Percentiles rank a stretch among this genome's conserved stretches.
Conservation (phyloP, 1,140 invertebrate genomes). For the Patella vulgata region DNA sequence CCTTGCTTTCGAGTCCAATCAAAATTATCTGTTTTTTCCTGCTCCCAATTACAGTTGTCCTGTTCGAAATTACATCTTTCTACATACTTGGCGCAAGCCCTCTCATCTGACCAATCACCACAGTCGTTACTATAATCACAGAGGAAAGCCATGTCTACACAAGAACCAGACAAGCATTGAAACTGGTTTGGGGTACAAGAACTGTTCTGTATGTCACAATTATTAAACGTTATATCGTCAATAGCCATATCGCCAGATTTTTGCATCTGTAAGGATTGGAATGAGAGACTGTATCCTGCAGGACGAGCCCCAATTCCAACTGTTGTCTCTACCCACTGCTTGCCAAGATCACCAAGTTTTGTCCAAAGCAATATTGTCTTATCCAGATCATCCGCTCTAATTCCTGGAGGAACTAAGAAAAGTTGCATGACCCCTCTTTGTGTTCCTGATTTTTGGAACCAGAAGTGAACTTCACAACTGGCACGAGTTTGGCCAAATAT, state of each 20-base stretch:
- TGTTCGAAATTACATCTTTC: slow-evolving; percentile 56
- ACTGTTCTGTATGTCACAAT: slow-evolving; percentile 42
- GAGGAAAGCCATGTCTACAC: slow-evolving; percentile 37
- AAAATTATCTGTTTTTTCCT: slow-evolving; percentile 54
- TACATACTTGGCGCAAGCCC: slow-evolving; percentile 38
- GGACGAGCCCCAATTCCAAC: slow-evolving; percentile 33
- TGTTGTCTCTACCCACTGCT: slow-evolving; percentile 49
- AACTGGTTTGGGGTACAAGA: slow-evolving; percentile 45
- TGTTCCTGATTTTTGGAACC: slow-evolving; percentile 35
- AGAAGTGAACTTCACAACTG: slow-evolving; percentile 37
- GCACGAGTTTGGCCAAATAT: slow-evolving; percentile 19
- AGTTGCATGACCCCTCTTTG: slow-evolving; percentile 30
- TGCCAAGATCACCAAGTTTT: slow-evolving; percentile 36
- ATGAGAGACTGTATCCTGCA: slow-evolving; percentile 40
- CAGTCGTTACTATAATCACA: slow-evolving; percentile 60
- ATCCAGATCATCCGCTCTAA: slow-evolving; percentile 23
- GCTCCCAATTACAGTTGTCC: slow-evolving; percentile 53
- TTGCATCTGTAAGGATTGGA: slow-evolving; percentile 40
- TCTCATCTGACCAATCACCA: slow-evolving; percentile 54
- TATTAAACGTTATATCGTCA: slow-evolving; percentile 57
- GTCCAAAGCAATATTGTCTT: slow-evolving; percentile 37
- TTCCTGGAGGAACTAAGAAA: slow-evolving; percentile 40
- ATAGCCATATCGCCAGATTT: slow-evolving; percentile 54
- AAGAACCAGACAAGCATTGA: slow-evolving; percentile 43
- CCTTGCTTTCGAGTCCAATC: slow-evolving; percentile 51